Base-by-base conservation (phyloP, 1,140 invertebrate species). In the Mylabris phalerata region DNA sequence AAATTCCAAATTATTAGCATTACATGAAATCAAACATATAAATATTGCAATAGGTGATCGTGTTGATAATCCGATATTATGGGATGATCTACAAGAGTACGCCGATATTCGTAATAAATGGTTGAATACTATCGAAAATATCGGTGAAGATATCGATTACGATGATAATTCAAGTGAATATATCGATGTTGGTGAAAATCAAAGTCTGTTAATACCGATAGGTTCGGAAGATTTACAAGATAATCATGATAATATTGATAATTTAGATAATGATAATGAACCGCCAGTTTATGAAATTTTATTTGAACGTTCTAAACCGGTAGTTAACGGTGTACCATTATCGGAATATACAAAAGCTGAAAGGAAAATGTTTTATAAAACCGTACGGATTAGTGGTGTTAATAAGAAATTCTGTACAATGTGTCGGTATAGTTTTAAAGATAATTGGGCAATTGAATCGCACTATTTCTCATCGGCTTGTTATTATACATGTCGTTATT, bases 391-490 rank as follows among this genome's bases (percentile, higher is more conserved):
- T 1, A 62, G 65, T 24, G 71, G 71, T 1, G 63, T 70, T 3
- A 73, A 70, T 45, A 66, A 69, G 46, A 68, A 71, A 49, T 73
- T 73, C 54, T 74, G 73, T 50, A 57, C 67, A 2, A 48, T 74
- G 13, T 74, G 73, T 57, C 58, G 71, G 24, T 74, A 72, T 41
- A 71, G 69, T 11, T 74, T 73, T 48, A 74, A 73, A 51, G 73
- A 74, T 50, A 74, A 73, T 41, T 74, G 73, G 73, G 69, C 71
- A 3, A 74, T 74, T 5, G 73, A 74, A 47, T 64, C 61, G 4
- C 73, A 74, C 55, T 74, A 72, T 51, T 68, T 74, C 49, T 70
- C 67, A 1, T 57, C 60, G 9, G 65, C 65, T 25, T 74, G 73
- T 46, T 60, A 64, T 49, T 73, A 68, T 44, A 70, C 73, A 2